phyloP scores from a whole-genome alignment of 1,140 invertebrate genomes.

The Zaprionus nigranus region DNA sequence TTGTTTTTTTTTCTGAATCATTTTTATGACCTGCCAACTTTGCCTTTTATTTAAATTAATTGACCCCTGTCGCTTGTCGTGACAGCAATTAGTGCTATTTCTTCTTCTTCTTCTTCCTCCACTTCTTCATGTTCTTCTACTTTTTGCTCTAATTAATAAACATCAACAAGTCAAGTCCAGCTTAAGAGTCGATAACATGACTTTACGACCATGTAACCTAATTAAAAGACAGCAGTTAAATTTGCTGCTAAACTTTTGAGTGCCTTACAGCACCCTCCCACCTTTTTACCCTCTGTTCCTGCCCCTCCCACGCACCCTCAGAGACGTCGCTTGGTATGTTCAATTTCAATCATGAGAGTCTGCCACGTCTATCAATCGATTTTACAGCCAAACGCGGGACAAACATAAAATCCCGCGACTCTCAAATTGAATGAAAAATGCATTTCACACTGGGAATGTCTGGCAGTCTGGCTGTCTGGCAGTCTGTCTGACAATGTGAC shows the following conservation, averaged over 20 bases:
- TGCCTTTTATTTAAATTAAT: constrained; percentile 82
- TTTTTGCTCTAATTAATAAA: constrained; percentile 65
- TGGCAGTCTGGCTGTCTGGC: constrained; percentile 27
- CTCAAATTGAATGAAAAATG: constrained; percentile 81
- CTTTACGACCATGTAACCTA: constrained; percentile 69
- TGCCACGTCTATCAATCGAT: constrained; percentile 71
- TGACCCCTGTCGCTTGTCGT: constrained; percentile 70
- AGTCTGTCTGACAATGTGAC: constrained; percentile 5
- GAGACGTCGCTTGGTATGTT: constrained; percentile 9
- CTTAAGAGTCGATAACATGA: constrained; percentile 45
- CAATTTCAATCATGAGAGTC: constrained; percentile 77
- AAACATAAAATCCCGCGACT: constrained; percentile 61
- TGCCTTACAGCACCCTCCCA: neutral
- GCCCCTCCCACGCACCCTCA: constrained; percentile 28
- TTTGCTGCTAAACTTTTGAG: constrained; percentile 69
- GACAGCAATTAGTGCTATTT: constrained; percentile 72
- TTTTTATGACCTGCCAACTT: constrained; percentile 58
- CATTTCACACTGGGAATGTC: constrained; percentile 63
- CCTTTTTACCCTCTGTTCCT: no score
- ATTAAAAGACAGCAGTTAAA: constrained; percentile 70
- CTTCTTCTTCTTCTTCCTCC: neutral
- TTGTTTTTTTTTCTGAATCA: constrained; percentile 24
- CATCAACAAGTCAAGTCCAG: constrained; percentile 20
- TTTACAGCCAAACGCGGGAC: constrained; percentile 60
- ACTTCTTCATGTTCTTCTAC: constrained; percentile 10